These are phyloP conservation scores for Stratiomys singularior DNA, from an alignment of 2,888 invertebrate species.

Conservation along the genomic window DNA sequence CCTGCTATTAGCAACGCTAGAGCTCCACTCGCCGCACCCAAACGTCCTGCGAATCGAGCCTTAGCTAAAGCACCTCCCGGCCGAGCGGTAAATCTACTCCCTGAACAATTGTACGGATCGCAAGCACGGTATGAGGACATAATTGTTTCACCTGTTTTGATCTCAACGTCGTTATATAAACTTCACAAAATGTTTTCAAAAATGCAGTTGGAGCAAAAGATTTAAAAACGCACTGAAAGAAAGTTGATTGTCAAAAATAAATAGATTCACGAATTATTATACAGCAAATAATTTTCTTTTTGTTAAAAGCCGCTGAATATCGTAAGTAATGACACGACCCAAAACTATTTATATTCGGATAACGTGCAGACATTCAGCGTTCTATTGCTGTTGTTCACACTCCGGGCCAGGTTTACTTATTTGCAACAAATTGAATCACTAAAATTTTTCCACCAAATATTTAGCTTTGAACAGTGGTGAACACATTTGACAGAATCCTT, in stretches of 20 bases:
- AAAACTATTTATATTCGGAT: conserved; percentile 27
- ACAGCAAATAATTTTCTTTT: conserved; percentile 35
- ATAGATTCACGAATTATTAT: conserved; percentile 6
- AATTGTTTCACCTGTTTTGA: background rate
- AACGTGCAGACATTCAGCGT: background rate
- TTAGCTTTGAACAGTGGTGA: too few species aligned
- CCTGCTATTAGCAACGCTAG: conserved; percentile 15
- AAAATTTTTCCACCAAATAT: too few species aligned
- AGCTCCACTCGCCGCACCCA: conserved; percentile 37
- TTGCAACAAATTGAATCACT: background rate
- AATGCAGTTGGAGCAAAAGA: background rate
- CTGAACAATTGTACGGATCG: conserved; percentile 34
- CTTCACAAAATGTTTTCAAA: too few species aligned
- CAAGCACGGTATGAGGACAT: conserved; percentile 17
- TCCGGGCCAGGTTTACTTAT: background rate
- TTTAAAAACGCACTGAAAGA: background rate
- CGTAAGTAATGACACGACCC: conserved; percentile 23
- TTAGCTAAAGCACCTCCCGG: background rate
- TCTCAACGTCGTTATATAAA: background rate
- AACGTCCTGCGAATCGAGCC: conserved; percentile 3
- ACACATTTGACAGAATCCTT: too few species aligned
- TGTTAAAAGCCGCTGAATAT: conserved; percentile 28
- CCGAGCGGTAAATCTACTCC: background rate
- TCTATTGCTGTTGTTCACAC: conserved; percentile 19
- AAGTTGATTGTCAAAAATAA: conserved; percentile 27